phyloP scores from a whole-genome alignment of 2,888 invertebrate genomes.

The Melinaea menophilus region DNA sequence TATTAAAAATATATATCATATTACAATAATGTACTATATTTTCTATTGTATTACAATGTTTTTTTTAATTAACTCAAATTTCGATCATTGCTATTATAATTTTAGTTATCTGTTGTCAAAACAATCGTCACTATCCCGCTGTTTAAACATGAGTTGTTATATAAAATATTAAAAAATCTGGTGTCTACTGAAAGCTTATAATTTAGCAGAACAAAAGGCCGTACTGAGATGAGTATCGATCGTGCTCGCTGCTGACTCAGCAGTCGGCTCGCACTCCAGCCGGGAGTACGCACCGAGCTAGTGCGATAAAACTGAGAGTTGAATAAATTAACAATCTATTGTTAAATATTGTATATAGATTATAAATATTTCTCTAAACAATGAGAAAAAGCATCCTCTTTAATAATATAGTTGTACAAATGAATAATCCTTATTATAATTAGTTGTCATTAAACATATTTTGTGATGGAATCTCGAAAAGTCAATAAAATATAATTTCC shows the following conservation, averaged over 20 bases:
- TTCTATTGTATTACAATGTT: too few species aligned
- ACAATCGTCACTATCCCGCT: neutral
- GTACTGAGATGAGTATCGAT: constrained; percentile 63
- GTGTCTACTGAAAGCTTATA: constrained; percentile 27
- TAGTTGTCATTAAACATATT: too few species aligned
- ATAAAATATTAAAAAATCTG: neutral
- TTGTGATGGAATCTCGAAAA: too few species aligned
- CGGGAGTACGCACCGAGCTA: constrained; percentile 35
- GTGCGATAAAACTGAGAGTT: constrained; percentile 8
- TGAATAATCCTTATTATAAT: neutral
- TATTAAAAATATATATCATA: too few species aligned
- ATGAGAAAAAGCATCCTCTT: neutral
- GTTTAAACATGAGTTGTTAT: neutral
- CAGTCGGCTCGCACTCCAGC: constrained; percentile 39
- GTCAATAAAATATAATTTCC: too few species aligned
- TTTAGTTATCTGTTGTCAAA: neutral
- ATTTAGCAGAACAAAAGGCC: constrained; percentile 47
- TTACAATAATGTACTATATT: too few species aligned
- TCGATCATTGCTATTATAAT: too few species aligned
- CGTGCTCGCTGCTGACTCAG: constrained; percentile 60
- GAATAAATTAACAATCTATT: constrained; percentile 1
- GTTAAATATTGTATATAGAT: neutral
- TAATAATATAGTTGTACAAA: neutral
- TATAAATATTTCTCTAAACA: neutral
- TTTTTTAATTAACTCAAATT: too few species aligned